A percentile compares a stretch with the other conserved stretches of the same genome.
Evolutionary conservation across 1,140 invertebrate species (phyloP).

Genomic region (Metopolophium dirhodum): DNA sequence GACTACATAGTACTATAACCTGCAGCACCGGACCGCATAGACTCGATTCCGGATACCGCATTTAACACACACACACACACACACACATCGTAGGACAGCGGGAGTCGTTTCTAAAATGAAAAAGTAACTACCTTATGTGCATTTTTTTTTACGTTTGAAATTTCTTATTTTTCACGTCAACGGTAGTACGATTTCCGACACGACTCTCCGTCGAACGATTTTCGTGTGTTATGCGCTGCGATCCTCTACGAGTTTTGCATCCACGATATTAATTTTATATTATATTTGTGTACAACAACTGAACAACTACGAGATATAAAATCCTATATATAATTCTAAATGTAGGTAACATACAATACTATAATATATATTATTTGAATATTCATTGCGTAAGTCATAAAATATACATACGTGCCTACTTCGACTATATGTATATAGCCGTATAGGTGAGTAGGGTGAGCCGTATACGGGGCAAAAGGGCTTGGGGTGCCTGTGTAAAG

Average conservation of each 20-base stretch:
- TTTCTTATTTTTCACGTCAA: neutral
- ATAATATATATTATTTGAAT: neutral
- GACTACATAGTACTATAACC: neutral
- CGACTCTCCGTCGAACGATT: neutral
- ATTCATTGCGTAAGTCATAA: constrained; percentile 14
- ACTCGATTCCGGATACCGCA: no score
- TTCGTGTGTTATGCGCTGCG: neutral
- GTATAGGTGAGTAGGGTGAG: neutral
- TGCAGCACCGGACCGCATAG: no score
- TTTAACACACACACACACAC: no score
- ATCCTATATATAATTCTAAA: neutral
- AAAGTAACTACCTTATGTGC: no score
- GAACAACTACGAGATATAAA: neutral
- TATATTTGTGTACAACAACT: neutral
- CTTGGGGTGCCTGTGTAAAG: neutral
- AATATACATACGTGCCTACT: neutral
- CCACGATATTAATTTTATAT: neutral
- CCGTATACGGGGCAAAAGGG: neutral
- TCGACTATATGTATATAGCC: neutral
- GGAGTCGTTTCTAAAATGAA: no score
- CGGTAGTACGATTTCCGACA: neutral
- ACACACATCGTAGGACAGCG: no score
- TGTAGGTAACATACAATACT: neutral
- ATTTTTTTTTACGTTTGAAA: neutral
- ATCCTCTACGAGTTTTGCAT: neutral